These are phyloP conservation scores for Tyrophagus putrescentiae DNA, from an alignment of 1,140 invertebrate species.

Conservation along the genomic window DNA sequence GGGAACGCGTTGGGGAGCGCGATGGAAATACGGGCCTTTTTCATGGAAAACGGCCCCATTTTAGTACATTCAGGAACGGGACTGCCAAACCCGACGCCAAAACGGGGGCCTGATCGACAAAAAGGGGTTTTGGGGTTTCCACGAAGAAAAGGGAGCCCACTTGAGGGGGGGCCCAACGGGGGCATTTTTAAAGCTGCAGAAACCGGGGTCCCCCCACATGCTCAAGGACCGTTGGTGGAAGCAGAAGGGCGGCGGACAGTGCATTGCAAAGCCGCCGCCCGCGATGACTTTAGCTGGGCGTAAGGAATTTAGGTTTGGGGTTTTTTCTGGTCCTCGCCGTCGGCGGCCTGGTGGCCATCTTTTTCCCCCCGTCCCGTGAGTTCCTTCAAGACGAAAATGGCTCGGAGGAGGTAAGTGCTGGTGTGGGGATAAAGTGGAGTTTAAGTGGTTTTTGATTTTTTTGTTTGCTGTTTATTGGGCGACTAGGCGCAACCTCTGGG, in stretches of 20 bases:
- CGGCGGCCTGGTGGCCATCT: slow-evolving; percentile 32
- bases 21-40: slow-evolving; percentile 51
- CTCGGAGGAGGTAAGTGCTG: slow-evolving; percentile 23
- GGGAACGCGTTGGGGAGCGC: slow-evolving; percentile 55
- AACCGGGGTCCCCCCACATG: slow-evolving; percentile 34
- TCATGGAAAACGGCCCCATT: slow-evolving; percentile 78
- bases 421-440: background rate
- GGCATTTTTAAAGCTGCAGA: slow-evolving; percentile 37
- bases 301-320: slow-evolving; percentile 29
- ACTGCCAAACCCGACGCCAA: slow-evolving; percentile 58
- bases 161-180: slow-evolving; percentile 30
- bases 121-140: slow-evolving; percentile 65
- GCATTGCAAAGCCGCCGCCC: slow-evolving; percentile 23
- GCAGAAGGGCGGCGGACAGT: slow-evolving; percentile 28
- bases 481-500: slow-evolving; percentile 28
- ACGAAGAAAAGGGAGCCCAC: slow-evolving; percentile 42
- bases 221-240: slow-evolving; percentile 37
- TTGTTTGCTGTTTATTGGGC: slow-evolving; percentile 21
- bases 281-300: slow-evolving; percentile 18
- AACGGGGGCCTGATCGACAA: slow-evolving; percentile 60
- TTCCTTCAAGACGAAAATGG: slow-evolving; percentile 24
- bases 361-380: slow-evolving; percentile 25
- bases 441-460: background rate
- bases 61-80: slow-evolving; percentile 55
- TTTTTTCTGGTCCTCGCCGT: slow-evolving; percentile 39